Conservation (phyloP, 2,113 vertebrate species). For the Tyrannus savana region DNA sequence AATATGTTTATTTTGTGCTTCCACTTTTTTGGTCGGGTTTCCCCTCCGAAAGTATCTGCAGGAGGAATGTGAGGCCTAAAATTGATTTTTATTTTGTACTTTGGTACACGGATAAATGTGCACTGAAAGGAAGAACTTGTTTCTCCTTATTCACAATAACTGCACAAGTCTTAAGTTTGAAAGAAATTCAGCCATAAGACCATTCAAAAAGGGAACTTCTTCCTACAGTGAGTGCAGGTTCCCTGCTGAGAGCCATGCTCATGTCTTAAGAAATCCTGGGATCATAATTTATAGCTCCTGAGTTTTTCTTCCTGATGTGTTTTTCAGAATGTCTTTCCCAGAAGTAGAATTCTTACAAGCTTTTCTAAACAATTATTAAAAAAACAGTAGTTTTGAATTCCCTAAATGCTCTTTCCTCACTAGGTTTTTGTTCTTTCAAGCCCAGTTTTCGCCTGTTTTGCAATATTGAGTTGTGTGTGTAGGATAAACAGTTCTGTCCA, state of each 20-base stretch:
- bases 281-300: background rate
- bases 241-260: background rate
- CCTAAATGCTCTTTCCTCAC: background rate
- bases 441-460: background rate
- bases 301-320: background rate
- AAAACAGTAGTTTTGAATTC: background rate
- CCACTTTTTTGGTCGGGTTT: rapidly evolving
- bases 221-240: background rate
- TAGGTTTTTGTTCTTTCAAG: background rate
- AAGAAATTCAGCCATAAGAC: background rate
- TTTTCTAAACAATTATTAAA: background rate
- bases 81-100: background rate
- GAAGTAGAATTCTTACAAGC: background rate
- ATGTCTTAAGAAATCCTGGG: background rate
- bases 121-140: background rate
- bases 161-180: background rate
- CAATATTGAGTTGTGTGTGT: background rate
- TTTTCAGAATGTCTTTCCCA: background rate
- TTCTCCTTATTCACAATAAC: background rate
- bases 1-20: background rate
- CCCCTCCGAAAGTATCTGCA: background rate
- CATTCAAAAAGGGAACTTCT: background rate
- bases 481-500: background rate
- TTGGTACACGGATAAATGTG: background rate
- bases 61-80: background rate